Evolutionary conservation across 2,797 vertebrate genomes (phyloP), one percentile per base, ranked within the genome.

Genomic region (Alca torda): DNA sequence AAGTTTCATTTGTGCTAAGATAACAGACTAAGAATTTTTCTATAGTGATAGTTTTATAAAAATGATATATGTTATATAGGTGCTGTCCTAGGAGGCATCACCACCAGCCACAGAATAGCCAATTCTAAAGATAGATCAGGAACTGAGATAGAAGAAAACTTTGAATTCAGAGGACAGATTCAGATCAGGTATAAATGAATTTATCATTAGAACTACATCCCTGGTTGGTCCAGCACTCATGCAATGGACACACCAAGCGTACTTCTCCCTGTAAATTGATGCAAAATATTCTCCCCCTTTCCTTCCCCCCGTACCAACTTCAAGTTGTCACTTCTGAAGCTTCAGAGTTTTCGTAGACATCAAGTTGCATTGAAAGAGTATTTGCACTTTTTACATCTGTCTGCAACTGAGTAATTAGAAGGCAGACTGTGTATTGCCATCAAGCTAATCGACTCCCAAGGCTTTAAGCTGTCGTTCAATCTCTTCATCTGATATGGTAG

Each of bases 381-480:
- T 78, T 81, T 96, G 85, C 91, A 92, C 92, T 79, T 85, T 95
- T 95, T 70, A 92, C 70, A 75, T 10, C 70, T 84, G 84, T 67
- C 64, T 68, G 39, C 72, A 84, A 94, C 39, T 72, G 89, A 92
- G 43, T 89, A 92, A 65, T 78, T 72, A 81, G 77, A 84, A 96
- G 83, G 83, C 84, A 94, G 92, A 26, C 31, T 74, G 68, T 41
- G n/a, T 19, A 33, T 5, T 46, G 85, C 64, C 77, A 28, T 30
- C 78, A 13, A 39, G 75, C 98, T 99, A 99, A 98, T 99, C 99
- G 94, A 99, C 99, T 94, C 99, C 99, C 97, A 99, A 97, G 63
- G 99, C 99, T 97, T 99, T 98, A 88, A 99, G 99, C 96, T 99
- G 99, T 90, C 99, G 98, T 98, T 99, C 99, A 37, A 99, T 99